Base-by-base conservation (phyloP, 2,888 invertebrate species). In the Nomada ruficornis region DNA sequence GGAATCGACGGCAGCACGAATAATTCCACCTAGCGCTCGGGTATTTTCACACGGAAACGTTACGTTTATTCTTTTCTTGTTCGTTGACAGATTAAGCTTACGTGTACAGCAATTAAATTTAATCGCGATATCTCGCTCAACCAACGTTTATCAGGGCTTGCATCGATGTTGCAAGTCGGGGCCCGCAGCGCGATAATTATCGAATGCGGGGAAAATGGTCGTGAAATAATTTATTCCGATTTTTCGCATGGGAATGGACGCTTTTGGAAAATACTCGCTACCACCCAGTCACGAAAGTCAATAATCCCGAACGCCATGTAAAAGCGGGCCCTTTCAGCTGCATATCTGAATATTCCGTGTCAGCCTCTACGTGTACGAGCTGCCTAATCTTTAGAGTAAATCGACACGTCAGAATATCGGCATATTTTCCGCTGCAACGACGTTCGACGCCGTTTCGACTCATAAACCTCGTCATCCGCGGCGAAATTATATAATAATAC, bases 391-490 rank as follows among this genome's bases (percentile, higher is more conserved):
- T 79, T 69, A 72, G 74, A 69, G 81, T 36, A 79, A 79, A 81
- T 81, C 81, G 74, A 79, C 81, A 81, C 79, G 81, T 81, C 79
- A 81, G 81, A 81, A 79, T 78, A 74, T 81, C 74, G 64, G 69
- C 59, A 54, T 79, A 79, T 78, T 80, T 80, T 68, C 78, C 42
- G 7, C 50, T n/a, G 11, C 13, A 9, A 9, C 42, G 10, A 7
- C 36, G 0, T 44, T 26, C 18, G 7, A 36, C 36, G 36, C 36
- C 23, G 15, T 15, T 15, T 13, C 18, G n/a, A 18, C 15, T 29
- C n/a, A 1, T 2, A 29, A 70, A 77, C 65, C 60, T 63, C 62
- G n/a, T 44, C 65, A 55, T 59, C 29, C 26, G 65, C 62, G 69
- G 59, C 64, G 54, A 57, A 73, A 79, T 79, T 69, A 73, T n/a